A percentile compares a stretch with the other conserved stretches of the same genome.
phyloP scores from a whole-genome alignment of 2,113 vertebrate genomes.

The Lepidothrix coronata region DNA sequence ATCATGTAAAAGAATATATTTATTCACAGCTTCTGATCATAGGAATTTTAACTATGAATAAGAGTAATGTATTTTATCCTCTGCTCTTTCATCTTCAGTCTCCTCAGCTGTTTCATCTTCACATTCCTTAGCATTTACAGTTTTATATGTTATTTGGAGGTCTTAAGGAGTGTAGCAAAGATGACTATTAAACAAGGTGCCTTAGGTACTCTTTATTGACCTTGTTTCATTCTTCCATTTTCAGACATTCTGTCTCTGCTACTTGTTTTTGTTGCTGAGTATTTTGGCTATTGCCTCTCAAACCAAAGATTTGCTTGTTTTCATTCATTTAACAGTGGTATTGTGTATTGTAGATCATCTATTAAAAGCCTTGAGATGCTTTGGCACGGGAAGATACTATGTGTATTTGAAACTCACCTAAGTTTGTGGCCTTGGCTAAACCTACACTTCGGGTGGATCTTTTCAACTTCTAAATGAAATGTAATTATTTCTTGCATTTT shows the following conservation, averaged over 20 bases:
- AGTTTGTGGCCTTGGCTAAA: constrained; percentile 56
- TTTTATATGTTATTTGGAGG: constrained; percentile 57
- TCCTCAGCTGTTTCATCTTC: constrained; percentile 28
- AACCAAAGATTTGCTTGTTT: constrained; percentile 78
- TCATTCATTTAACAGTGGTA: constrained; percentile 49
- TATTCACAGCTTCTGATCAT: neutral
- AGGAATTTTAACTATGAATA: constrained; percentile 4
- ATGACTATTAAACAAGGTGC: constrained; percentile 73
- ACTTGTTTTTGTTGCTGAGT: constrained; percentile 57
- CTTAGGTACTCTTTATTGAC: constrained; percentile 78
- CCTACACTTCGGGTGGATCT: constrained; percentile 33
- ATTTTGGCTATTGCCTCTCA: constrained; percentile 56
- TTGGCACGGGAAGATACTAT: constrained; percentile 5
- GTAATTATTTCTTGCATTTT: constrained; percentile 44
- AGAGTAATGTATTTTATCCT: constrained; percentile 4
- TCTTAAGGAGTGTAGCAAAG: constrained; percentile 71
- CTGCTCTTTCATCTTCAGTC: constrained; percentile 22
- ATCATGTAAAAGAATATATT: neutral
- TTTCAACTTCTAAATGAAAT: constrained; percentile 33
- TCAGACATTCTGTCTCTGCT: constrained; percentile 46
- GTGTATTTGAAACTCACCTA: constrained; percentile 39
- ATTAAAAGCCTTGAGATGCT: constrained; percentile 41
- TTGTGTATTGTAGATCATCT: neutral
- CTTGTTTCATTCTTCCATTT: constrained; percentile 66
- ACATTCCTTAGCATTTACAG: constrained; percentile 56